phyloP scores from a whole-genome alignment of 2,797 vertebrate genomes.

The Threskiornis aethiopicus region DNA sequence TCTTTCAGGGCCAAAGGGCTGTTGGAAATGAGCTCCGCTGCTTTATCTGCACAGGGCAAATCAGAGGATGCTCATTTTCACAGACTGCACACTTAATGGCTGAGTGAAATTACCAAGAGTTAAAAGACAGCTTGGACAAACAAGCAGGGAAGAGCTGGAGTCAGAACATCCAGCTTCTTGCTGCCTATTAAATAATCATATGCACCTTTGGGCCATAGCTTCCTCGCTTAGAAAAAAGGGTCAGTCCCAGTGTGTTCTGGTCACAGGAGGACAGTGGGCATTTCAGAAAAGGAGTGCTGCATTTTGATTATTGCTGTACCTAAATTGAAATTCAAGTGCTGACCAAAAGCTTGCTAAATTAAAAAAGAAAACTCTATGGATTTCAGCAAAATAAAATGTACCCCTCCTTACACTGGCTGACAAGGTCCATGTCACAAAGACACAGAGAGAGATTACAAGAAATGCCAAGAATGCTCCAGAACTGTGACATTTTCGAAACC shows the following conservation, averaged over 20 bases:
- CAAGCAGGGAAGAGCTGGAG: neutral
- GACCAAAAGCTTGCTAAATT: neutral
- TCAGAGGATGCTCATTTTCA: neutral
- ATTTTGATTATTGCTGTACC: neutral
- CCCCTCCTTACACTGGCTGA: neutral
- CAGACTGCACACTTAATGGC: neutral
- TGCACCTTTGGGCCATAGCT: neutral
- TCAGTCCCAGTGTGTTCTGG: neutral
- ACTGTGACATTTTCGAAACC: neutral
- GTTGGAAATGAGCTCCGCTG: neutral
- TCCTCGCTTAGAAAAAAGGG: neutral
- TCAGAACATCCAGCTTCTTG: neutral
- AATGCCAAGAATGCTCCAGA: neutral
- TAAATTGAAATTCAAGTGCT: neutral
- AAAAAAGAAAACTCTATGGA: neutral
- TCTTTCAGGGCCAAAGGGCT: neutral
- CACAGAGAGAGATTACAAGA: accelerated
- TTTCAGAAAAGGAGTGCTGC: neutral
- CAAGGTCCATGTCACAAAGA: neutral
- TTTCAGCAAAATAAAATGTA: neutral
- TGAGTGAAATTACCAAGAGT: neutral
- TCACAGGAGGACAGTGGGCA: neutral
- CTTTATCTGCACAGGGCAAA: neutral
- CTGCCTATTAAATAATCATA: neutral
- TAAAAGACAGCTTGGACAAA: neutral